Base-by-base conservation (phyloP, 1,140 invertebrate species). In the Pseudomyrmex pallidus region DNA sequence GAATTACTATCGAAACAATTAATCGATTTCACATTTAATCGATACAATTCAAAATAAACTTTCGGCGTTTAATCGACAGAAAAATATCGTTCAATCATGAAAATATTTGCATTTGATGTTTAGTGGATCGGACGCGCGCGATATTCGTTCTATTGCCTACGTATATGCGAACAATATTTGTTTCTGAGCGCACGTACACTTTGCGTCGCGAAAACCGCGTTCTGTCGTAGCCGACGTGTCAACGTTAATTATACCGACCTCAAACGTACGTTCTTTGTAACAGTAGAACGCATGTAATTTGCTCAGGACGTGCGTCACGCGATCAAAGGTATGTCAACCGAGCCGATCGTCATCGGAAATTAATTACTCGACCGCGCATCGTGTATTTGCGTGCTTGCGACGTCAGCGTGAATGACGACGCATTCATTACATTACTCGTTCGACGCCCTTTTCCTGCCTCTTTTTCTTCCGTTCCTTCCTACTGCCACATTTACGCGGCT, bases 181-280 rank as follows among this genome's bases (percentile, higher is more conserved):
- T 80, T 59, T 48, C 22, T 46, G 20, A 72, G 4, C 59, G 50
- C 46, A 35, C 20, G 48, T 7, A 50, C 57, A 35, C 46, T 48
- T 35, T 48, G 22, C 61, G 35, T 76, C 61, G 59, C 22, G 20
- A 52, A 35, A 76, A 76, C 22, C 76, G 66, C 52, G 12, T 54
- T 72, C 54, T 59, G n/a, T 61, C 76, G 15, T 50, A 78, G 25
- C 10, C 4, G 15, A 48, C 35, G 54, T 70, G 57, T 72, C 63
- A 59, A 66, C 66, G 44, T 80, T 80, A 80, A 80, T 80, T 80
- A 80, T 72, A 15, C 76, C n/a, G 66, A 22, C 67, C 13, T n/a
- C 76, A 70, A 80, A 80, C 15, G 56, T 59, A 50, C 64, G 46
- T 80, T 80, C 76, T 80, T 80, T 80, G 76, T 70, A 70, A 78